phyloP scores from a whole-genome alignment of 2,888 invertebrate genomes.

The Dryobotodes eremita region DNA sequence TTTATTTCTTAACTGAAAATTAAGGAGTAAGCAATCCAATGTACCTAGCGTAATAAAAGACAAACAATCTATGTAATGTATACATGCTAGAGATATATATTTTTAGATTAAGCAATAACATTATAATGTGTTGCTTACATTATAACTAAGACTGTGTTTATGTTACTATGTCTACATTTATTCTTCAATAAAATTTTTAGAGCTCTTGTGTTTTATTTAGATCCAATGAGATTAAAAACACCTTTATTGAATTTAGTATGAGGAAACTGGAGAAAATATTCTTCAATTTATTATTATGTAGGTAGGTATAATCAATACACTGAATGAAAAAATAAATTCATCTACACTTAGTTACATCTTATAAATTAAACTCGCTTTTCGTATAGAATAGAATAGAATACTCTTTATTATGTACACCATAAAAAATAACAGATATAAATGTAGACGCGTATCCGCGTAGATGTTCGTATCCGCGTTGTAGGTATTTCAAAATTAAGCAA shows the following conservation, averaged over 20 bases:
- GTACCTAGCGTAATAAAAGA: conserved; percentile 44
- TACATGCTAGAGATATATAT: conserved; percentile 36
- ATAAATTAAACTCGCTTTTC: not conserved
- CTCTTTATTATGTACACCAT: too few species aligned
- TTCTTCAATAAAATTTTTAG: conserved; percentile 47
- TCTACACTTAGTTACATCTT: not conserved
- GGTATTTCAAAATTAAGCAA: not conserved
- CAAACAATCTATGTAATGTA: conserved; percentile 42
- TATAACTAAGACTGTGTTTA: conserved; percentile 60
- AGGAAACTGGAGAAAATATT: not conserved
- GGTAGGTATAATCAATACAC: not conserved
- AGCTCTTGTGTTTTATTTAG: conserved; percentile 59
- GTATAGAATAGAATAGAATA: too few species aligned
- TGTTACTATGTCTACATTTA: conserved; percentile 54
- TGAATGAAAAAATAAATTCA: not conserved
- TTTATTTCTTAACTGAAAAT: conserved; percentile 49
- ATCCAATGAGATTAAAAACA: conserved; percentile 16
- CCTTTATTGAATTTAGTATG: not conserved
- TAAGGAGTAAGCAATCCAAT: conserved; percentile 42
- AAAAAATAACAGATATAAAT: too few species aligned
- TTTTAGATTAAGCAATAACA: conserved; percentile 51
- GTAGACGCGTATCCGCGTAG: too few species aligned
- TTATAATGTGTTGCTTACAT: conserved; percentile 60
- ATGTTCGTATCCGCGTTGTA: not conserved
- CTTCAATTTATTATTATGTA: not conserved